Conservation (phyloP, 1,140 invertebrate genomes). For the Pseudomyrmex concolor region DNA sequence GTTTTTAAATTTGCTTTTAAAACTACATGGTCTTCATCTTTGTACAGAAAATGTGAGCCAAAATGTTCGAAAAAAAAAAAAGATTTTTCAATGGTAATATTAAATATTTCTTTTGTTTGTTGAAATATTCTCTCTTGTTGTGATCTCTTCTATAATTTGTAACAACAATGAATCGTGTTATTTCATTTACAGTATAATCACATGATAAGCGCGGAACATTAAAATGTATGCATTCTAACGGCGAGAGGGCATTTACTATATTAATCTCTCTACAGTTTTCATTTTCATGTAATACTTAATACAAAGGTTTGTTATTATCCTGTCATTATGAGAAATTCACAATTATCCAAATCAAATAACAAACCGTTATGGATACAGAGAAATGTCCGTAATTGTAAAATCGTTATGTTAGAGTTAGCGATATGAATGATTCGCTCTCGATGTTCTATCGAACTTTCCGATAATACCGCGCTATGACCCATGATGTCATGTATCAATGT, state of each 20-base stretch:
- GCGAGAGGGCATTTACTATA: constrained; percentile 30
- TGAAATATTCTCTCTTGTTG: too few relatives aligned
- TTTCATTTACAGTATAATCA: neutral
- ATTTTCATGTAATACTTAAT: constrained; percentile 5
- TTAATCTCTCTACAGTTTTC: constrained; percentile 3
- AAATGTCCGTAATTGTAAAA: neutral
- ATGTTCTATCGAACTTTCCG: neutral
- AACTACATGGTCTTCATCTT: too few relatives aligned
- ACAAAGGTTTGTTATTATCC: neutral
- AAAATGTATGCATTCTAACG: neutral
- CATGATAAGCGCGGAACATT: neutral
- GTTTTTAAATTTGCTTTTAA: too few relatives aligned
- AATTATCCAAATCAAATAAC: constrained; percentile 22
- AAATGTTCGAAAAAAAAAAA: too few relatives aligned
- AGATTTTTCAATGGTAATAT: too few relatives aligned
- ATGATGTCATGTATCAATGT: neutral
- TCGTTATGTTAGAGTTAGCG: neutral
- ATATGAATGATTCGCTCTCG: neutral
- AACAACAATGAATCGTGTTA: neutral
- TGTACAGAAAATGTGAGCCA: too few relatives aligned
- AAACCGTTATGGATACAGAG: neutral
- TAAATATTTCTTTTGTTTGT: too few relatives aligned
- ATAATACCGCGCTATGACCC: neutral
- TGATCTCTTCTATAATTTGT: neutral
- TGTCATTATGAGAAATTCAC: neutral